phyloP scores from a whole-genome alignment of 1,140 invertebrate genomes.

The Aphidius ervi region DNA sequence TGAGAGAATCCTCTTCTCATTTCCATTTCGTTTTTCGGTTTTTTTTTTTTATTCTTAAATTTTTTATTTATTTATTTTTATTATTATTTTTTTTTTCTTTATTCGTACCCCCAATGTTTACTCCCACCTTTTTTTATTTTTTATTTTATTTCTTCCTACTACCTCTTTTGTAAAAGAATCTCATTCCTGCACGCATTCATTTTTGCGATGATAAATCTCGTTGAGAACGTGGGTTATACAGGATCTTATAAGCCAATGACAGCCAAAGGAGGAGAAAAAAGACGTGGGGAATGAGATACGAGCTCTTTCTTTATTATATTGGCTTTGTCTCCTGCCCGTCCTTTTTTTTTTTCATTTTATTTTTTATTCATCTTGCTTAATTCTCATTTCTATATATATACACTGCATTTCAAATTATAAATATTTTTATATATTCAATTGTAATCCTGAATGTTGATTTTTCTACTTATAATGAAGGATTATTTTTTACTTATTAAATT shows the following conservation, averaged over 20 bases:
- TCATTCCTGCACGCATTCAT: conserved; percentile 20
- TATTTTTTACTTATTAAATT: too few relatives aligned
- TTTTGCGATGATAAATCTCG: conserved; percentile 19
- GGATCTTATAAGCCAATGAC: conserved; percentile 12
- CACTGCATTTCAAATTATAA: too few relatives aligned
- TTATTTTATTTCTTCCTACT: background rate
- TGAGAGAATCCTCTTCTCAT: conserved; percentile 4
- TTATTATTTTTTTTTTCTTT: background rate
- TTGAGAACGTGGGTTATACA: conserved; percentile 11
- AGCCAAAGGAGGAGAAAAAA: background rate
- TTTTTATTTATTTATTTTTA: too few relatives aligned
- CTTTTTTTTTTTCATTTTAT: conserved; percentile 2
- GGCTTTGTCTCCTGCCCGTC: conserved; percentile 8
- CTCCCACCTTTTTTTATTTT: background rate
- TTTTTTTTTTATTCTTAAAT: too few relatives aligned
- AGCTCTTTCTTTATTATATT: conserved; percentile 10
- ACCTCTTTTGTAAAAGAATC: background rate
- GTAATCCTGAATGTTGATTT: too few relatives aligned
- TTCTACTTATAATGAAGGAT: too few relatives aligned
- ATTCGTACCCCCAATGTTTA: background rate
- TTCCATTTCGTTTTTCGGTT: background rate
- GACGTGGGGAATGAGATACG: conserved; percentile 7
- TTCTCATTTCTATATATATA: too few relatives aligned
- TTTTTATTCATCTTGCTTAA: background rate
- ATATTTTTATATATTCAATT: too few relatives aligned